Evolutionary conservation across 2,797 vertebrate species (phyloP).

Genomic region (Hemitrygon akajei): DNA sequence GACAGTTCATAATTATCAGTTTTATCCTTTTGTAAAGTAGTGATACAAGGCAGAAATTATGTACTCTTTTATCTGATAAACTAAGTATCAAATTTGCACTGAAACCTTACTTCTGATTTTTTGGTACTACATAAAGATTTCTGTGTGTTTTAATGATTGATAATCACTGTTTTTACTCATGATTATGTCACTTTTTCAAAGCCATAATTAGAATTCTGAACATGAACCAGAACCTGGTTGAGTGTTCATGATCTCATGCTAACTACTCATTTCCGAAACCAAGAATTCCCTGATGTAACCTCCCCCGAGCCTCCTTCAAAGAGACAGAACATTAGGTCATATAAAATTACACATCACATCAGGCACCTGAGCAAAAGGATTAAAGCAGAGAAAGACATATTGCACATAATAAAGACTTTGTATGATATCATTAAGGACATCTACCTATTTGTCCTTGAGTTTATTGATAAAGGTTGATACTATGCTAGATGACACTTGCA

Average conservation of each 20-base stretch:
- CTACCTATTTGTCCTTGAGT: neutral
- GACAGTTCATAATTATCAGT: neutral
- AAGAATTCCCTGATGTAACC: conserved; percentile 12
- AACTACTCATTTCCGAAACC: neutral
- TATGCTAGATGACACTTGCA: neutral
- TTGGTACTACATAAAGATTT: neutral
- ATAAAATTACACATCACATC: conserved; percentile 18
- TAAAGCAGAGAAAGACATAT: neutral
- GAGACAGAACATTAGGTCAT: conserved; percentile 25
- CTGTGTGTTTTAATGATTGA: neutral
- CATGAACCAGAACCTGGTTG: conserved; percentile 6
- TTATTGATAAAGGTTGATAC: neutral
- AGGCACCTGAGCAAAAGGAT: neutral
- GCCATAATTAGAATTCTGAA: conserved; percentile 7
- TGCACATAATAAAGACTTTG: neutral
- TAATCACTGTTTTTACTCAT: conserved; percentile 15
- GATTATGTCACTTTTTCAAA: conserved; percentile 15
- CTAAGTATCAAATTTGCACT: neutral
- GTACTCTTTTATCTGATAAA: neutral
- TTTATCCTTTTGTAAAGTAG: neutral
- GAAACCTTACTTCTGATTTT: neutral
- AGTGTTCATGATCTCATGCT: conserved; percentile 19
- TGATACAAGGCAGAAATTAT: neutral
- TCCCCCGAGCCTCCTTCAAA: conserved; percentile 6
- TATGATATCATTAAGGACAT: neutral